Conservation (phyloP, 2,797 vertebrate genomes). For the Ispidina picta region DNA sequence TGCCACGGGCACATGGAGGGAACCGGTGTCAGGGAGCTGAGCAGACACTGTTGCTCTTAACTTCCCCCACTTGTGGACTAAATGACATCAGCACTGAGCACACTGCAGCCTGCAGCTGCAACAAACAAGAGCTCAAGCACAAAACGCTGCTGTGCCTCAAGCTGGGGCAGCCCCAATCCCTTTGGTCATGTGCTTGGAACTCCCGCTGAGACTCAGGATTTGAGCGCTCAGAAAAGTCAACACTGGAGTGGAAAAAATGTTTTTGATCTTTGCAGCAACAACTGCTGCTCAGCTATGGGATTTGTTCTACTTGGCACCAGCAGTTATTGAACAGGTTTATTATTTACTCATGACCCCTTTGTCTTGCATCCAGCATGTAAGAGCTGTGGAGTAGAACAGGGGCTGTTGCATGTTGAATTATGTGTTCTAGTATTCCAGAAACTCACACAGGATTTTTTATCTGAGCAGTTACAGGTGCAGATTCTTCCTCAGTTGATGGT, state of each 20-base stretch:
- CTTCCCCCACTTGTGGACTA: rapidly evolving
- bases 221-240: background rate
- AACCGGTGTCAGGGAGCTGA: background rate
- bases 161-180: background rate
- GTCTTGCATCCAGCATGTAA: background rate
- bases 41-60: background rate
- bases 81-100: background rate
- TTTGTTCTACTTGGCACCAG: background rate
- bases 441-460: background rate
- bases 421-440: background rate
- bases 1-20: background rate
- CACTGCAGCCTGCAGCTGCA: background rate
- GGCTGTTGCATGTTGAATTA: background rate
- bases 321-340: background rate
- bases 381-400: background rate
- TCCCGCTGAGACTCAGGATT: background rate
- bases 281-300: background rate
- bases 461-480: background rate
- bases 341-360: background rate
- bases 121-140: background rate
- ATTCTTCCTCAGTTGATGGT: background rate
- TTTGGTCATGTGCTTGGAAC: background rate
- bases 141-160: rapidly evolving
- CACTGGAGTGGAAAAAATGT: background rate
- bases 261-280: background rate